Evolutionary conservation across 2,113 vertebrate genomes (phyloP).

Genomic region (Festucalex cinctus): DNA sequence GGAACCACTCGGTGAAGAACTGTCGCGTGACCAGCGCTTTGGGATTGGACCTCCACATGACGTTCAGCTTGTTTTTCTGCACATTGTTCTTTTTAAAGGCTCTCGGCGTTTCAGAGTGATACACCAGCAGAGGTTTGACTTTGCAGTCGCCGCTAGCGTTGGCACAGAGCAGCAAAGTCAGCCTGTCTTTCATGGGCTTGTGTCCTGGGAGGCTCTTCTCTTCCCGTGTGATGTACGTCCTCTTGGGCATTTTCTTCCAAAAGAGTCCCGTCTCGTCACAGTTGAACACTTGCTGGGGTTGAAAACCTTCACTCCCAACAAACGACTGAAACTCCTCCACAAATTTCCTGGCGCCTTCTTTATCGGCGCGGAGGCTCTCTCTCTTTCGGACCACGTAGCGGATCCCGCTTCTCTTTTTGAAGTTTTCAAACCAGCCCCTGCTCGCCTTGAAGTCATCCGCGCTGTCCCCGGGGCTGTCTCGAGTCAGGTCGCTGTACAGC

Average conservation of each 20-base stretch:
- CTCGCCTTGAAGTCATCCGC: slow-evolving; percentile 5
- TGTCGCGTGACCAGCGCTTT: slow-evolving; percentile 1
- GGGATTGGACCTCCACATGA: slow-evolving; percentile 12
- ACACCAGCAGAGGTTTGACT: slow-evolving; percentile 7
- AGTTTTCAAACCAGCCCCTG: slow-evolving; percentile 12
- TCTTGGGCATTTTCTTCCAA: slow-evolving; percentile 10
- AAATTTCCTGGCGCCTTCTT: slow-evolving; percentile 6
- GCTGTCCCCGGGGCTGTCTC: not conserved
- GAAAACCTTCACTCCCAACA: not conserved
- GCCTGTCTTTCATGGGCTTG: slow-evolving; percentile 10
- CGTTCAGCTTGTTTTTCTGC: slow-evolving; percentile 6
- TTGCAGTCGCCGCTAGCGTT: slow-evolving; percentile 2
- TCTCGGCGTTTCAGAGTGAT: not conserved
- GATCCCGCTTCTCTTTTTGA: slow-evolving; percentile 14
- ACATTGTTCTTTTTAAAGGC: slow-evolving; percentile 11
- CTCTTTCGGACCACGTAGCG: not conserved
- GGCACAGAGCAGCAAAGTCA: not conserved
- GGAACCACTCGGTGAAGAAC: slow-evolving; percentile 8
- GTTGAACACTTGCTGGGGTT: slow-evolving; percentile 10
- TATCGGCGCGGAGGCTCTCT: not conserved
- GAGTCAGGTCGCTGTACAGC: slow-evolving; percentile 2
- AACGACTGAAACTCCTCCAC: not conserved
- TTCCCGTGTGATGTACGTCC: not conserved
- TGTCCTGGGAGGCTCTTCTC: not conserved
- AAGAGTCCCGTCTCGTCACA: slow-evolving; percentile 8